phyloP scores from a whole-genome alignment of 30 jellyfish, hydroid and myxozoan species.

The Turritopsis dohrnii region DNA sequence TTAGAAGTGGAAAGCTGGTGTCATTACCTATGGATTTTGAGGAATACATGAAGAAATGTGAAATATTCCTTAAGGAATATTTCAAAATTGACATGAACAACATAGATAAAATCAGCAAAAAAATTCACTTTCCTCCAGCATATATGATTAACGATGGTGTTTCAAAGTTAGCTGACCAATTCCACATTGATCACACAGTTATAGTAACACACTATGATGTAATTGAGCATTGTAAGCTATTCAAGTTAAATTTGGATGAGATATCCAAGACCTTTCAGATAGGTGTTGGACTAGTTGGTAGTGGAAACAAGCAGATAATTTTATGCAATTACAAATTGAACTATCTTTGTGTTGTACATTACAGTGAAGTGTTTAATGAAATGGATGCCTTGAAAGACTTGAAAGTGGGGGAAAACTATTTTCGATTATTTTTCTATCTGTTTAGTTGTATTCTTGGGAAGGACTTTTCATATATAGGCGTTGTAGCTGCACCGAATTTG shows the following conservation, averaged over 20 bases:
- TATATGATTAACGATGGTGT: background rate
- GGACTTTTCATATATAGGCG: background rate
- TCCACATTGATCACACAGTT: background rate
- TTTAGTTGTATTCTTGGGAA: background rate
- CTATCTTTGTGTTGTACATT: background rate
- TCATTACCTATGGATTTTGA: background rate
- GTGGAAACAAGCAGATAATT: background rate
- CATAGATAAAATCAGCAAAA: background rate
- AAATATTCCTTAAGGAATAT: background rate
- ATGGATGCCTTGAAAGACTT: background rate
- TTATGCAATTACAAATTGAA: background rate
- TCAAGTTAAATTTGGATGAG: background rate
- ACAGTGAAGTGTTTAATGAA: background rate
- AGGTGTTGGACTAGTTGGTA: background rate
- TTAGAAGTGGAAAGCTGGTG: background rate
- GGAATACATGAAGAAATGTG: background rate
- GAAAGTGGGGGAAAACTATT: background rate
- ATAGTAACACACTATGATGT: background rate
- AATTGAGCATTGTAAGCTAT: background rate
- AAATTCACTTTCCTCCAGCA: background rate
- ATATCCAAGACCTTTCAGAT: background rate
- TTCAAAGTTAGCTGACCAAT: background rate
- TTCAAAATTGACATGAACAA: background rate
- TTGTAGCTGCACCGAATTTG: background rate
- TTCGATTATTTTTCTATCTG: background rate